Evolutionary conservation across 2,113 vertebrate genomes (phyloP).

Genomic region (Jacana jacana): DNA sequence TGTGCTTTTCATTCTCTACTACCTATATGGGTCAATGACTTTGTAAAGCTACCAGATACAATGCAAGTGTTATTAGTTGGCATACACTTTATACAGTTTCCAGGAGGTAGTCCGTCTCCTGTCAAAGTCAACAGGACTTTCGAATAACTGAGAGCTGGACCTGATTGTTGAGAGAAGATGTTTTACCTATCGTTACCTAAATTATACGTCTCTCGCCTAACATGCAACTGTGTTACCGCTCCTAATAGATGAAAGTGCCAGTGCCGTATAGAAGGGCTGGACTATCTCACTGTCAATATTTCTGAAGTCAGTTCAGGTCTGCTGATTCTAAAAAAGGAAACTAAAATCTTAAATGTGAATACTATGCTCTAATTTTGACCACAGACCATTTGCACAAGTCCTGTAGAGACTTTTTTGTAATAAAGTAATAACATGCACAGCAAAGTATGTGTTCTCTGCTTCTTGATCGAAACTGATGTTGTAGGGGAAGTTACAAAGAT

Average conservation of each 20-base stretch:
- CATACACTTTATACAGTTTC: neutral
- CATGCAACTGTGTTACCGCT: neutral
- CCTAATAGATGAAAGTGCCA: neutral
- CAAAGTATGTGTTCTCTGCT: neutral
- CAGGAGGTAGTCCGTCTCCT: neutral
- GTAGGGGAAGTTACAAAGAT: neutral
- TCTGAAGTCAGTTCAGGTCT: neutral
- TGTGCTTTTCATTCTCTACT: neutral
- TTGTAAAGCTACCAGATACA: neutral
- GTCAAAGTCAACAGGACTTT: neutral
- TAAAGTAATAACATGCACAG: neutral
- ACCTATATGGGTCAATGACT: neutral
- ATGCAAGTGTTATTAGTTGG: neutral
- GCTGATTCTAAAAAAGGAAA: neutral
- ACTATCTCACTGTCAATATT: neutral
- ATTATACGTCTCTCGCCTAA: neutral
- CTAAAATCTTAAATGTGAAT: neutral
- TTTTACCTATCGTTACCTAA: neutral
- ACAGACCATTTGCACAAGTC: neutral
- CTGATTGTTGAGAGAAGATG: neutral
- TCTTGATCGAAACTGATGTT: neutral
- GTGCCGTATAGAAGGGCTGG: neutral
- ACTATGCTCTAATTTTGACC: neutral
- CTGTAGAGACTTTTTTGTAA: neutral
- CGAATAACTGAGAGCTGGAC: neutral